Base-by-base conservation (phyloP, 2,113 vertebrate genomes). In the Brachyhypopomus gauderio region DNA sequence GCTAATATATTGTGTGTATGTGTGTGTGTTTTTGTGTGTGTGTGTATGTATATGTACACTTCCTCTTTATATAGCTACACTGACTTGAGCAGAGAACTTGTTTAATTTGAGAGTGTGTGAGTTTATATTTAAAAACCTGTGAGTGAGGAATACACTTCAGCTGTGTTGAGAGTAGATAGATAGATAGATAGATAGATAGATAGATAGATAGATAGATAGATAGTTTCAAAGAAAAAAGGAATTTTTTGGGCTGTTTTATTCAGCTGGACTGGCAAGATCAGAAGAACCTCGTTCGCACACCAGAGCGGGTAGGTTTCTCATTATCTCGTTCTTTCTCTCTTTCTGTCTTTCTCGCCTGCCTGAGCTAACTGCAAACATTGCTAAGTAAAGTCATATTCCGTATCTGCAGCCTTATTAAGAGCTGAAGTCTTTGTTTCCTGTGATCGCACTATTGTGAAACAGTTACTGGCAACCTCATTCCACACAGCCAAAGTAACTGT, bases 41-140 rank as follows among this genome's bases (percentile, higher is more conserved):
- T 59, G 73, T 55, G 66, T 71, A 25, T 72, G 72, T 71, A 17
- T 77, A 36, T 23, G 1, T n/a, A n/a, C 27, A 83, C 81, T 86
- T 83, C 84, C 84, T 64, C 74, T 69, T 81, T 70, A 45, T 45
- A 45, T 36, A 52, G 45, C 45, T 52, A 41, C 20, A 55, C 30
- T 67, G 72, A 7, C 45, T 30, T 27, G 5, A 74, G 20, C 14
- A 17, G 27, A 56, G 4, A 48, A 41, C 48, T 48, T n/a, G 58
- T n/a, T 36, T 63, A 52, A 48, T 71, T 22, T 27, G 52, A 63
- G 23, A 23, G 17, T 8, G 8, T 3, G 23, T 22, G n/a, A 69
- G 77, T 55, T 11, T 73, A 64, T 80, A 27, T 36, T 34, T 66
- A 17, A 59, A 16, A 45, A 9, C 14, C 16, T 36, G 17, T 8